phyloP scores from a whole-genome alignment of 2,888 invertebrate genomes.

The Apeira syringaria region DNA sequence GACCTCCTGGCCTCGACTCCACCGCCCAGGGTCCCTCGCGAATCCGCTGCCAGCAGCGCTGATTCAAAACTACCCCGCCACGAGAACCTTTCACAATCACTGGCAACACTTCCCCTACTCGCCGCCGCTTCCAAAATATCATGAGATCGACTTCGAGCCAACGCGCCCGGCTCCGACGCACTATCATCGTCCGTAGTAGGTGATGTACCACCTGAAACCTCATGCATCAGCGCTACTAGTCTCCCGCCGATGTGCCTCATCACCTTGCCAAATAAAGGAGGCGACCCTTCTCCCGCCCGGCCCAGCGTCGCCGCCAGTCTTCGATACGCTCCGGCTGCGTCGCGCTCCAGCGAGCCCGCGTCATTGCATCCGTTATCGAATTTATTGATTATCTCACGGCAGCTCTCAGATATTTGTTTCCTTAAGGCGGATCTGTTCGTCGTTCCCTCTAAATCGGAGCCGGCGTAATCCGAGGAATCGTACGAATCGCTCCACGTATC shows the following conservation, averaged over 20 bases:
- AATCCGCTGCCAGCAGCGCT: conserved; percentile 94
- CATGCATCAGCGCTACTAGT: conserved; percentile 95
- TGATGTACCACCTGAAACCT: conserved; percentile 91
- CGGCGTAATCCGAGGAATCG: conserved; percentile 96
- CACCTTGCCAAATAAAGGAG: conserved; percentile 94
- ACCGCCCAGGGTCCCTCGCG: conserved; percentile 89
- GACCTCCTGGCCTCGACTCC: conserved; percentile 91
- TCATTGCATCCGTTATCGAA: conserved; percentile 90
- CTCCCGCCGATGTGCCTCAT: conserved; percentile 96
- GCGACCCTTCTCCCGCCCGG: conserved; percentile 88
- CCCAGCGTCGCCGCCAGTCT: conserved; percentile 93
- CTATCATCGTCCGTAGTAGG: conserved; percentile 90
- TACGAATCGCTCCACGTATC: conserved; percentile 97
- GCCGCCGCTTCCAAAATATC: conserved; percentile 88
- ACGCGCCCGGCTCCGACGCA: conserved; percentile 86
- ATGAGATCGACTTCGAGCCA: conserved; percentile 92
- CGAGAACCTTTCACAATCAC: conserved; percentile 94
- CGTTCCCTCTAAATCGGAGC: conserved; percentile 91
- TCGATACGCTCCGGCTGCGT: conserved; percentile 94
- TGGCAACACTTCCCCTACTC: conserved; percentile 87
- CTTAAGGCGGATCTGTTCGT: conserved; percentile 88
- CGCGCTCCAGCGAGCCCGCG: conserved; percentile 84
- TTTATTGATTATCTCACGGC: conserved; percentile 93
- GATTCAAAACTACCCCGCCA: conserved; percentile 97
- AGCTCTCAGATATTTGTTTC: conserved; percentile 94